These are phyloP conservation scores for Thryonomys swinderianus DNA, from an alignment of 2,113 vertebrate genomes.

Conservation along the genomic window DNA sequence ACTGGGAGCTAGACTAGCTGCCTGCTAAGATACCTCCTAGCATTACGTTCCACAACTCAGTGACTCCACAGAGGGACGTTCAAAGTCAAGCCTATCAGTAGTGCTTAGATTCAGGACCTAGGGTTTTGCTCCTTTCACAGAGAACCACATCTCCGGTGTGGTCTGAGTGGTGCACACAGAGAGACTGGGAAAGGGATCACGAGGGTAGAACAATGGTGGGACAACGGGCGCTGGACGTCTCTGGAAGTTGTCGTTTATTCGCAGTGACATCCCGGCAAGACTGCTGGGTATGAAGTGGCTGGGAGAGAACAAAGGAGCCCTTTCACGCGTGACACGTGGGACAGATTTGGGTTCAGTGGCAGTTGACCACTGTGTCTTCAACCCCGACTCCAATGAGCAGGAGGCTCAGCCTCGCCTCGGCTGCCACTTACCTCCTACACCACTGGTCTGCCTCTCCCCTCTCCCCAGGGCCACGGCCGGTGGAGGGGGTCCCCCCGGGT, in stretches of 20 bases:
- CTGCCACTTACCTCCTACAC: not conserved
- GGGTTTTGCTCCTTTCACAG: not conserved
- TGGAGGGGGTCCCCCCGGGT: no score
- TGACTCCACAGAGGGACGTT: not conserved
- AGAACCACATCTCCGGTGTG: not conserved
- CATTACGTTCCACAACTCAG: not conserved
- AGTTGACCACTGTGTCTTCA: not conserved
- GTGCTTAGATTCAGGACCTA: not conserved
- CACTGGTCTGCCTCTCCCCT: not conserved
- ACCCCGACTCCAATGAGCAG: not conserved
- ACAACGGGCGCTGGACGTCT: fast-evolving
- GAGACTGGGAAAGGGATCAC: not conserved
- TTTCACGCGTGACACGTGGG: not conserved
- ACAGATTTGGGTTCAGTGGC: not conserved
- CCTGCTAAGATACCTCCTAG: not conserved
- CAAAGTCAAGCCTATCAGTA: not conserved
- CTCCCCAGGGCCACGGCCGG: no score
- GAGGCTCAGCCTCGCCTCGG: not conserved
- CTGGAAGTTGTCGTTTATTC: not conserved
- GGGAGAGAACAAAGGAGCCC: not conserved
- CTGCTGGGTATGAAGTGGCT: not conserved
- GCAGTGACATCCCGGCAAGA: not conserved
- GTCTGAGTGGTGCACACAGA: not conserved
- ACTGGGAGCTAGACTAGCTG: not conserved
- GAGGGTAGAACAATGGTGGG: not conserved